Evolutionary conservation across 1,140 invertebrate species (phyloP).

Genomic region (Drosophila elegans): DNA sequence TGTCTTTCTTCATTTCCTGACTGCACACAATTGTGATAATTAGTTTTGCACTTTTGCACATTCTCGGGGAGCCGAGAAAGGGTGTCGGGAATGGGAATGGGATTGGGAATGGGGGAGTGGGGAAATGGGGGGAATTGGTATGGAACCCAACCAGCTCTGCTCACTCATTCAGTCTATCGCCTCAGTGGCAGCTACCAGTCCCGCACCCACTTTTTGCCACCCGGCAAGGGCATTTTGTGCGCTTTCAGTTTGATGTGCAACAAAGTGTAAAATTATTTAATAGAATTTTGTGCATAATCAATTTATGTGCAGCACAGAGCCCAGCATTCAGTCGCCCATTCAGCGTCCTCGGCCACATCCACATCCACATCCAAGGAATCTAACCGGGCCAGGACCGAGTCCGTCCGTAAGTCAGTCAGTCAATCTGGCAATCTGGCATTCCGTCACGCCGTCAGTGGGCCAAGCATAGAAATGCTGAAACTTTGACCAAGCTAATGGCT

Average conservation of each 20-base stretch:
- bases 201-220: constrained; percentile 11
- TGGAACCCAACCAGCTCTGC: constrained; percentile 23
- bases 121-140: not conserved
- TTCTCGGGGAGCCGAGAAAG: constrained; percentile 2
- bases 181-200: constrained; percentile 15
- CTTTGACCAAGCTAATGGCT: constrained; percentile 43
- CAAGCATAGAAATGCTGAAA: constrained; percentile 50
- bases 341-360: constrained; percentile 14
- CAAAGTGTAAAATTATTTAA: constrained; percentile 84
- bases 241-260: constrained; percentile 80
- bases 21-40: constrained; percentile 82
- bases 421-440: constrained; percentile 6
- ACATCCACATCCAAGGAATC: constrained; percentile 18
- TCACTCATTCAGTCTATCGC: constrained; percentile 47
- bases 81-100: not conserved
- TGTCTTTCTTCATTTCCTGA: constrained; percentile 81
- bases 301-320: constrained; percentile 78
- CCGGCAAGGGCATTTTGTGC: constrained; percentile 69
- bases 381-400: constrained; percentile 28
- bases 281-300: constrained; percentile 84
- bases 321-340: constrained; percentile 33
- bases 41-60: constrained; percentile 80
- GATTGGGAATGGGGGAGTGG: not conserved
- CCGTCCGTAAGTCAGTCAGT: constrained; percentile 10
- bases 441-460: constrained; percentile 13